These are phyloP conservation scores for Limnephilus lunatus DNA, from an alignment of 2,888 invertebrate genomes.

Conservation along the genomic window DNA sequence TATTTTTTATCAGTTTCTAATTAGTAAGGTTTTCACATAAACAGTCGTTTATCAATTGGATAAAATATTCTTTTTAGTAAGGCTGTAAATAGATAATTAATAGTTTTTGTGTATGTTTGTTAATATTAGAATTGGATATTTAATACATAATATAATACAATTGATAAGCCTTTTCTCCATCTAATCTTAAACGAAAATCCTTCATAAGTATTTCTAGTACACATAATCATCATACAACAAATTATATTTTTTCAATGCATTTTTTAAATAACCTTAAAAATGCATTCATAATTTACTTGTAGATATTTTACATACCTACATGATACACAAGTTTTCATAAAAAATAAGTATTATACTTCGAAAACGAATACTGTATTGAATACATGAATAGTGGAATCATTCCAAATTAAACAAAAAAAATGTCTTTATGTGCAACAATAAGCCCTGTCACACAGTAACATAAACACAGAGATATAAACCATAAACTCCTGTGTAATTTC, in stretches of 20 bases:
- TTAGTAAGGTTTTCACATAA: too few species aligned
- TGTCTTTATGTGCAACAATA: background rate
- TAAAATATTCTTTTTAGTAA: too few species aligned
- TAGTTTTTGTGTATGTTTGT: background rate
- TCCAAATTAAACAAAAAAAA: background rate
- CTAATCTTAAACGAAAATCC: background rate
- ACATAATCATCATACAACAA: background rate
- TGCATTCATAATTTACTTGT: background rate
- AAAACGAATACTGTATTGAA: background rate
- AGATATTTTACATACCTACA: background rate
- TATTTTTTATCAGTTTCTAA: too few species aligned
- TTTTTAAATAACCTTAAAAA: background rate
- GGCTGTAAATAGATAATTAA: too few species aligned
- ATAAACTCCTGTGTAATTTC: background rate
- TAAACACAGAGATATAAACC: background rate
- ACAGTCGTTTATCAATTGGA: too few species aligned
- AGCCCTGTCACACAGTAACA: background rate
- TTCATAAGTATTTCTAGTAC: background rate
- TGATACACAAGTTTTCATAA: background rate
- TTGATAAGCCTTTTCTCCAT: background rate
- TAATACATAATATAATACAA: background rate
- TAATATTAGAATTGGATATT: background rate
- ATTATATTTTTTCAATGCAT: background rate
- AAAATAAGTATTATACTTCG: background rate
- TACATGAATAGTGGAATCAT: background rate